Evolutionary conservation across 2,113 vertebrate species (phyloP), one percentile per base, ranked within the genome.

Genomic region (Peromyscus maniculatus): DNA sequence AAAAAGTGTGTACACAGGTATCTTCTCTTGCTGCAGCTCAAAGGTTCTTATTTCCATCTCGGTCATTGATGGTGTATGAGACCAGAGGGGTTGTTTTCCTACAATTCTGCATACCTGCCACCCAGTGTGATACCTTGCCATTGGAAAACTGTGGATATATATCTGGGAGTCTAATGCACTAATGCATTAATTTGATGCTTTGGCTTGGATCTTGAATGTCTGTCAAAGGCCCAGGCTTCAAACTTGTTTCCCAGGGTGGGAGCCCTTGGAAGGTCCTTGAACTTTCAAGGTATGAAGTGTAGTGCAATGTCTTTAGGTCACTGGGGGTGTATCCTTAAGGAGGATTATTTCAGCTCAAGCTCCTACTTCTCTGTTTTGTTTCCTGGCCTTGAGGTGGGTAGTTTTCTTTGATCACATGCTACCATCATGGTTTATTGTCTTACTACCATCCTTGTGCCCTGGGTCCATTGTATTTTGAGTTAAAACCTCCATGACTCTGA

Each of bases 71-170:
- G 36, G 43, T 55, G 15, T 78, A 33, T 46, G 84, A 75, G 62
- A n/a, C 26, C n/a, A 16, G 16, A 6, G 6, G 6, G 28, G 3
- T 15, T 26, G 4, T 11, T 52, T 16, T 28, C 1, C 87, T 19
- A 13, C 3, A 28, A 39, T 15, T 33, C 36, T 62, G 10, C 46
- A 36, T 16, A 9, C 4, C 7, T 46, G 57, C n/a, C 5, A 79
- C 12, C 9, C 24, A 28, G 12, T 39, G 11, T 17, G 16, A 33
- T 17, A 24, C 0, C 17, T 39, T 64, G 9, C 3, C 3, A 1
- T 0, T 26, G 24, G 19, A 11, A 62, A n/a, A 71, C 49, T 0
- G 0, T 49, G 49, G 52, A 1, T 26, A 22, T 0, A 0, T 59
- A 31, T 13, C 43, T 46, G 66, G 77, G 13, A 33, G 11, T 36